These are phyloP conservation scores for Amphipoea oculea DNA, from an alignment of 2,888 invertebrate genomes.

Conservation along the genomic window DNA sequence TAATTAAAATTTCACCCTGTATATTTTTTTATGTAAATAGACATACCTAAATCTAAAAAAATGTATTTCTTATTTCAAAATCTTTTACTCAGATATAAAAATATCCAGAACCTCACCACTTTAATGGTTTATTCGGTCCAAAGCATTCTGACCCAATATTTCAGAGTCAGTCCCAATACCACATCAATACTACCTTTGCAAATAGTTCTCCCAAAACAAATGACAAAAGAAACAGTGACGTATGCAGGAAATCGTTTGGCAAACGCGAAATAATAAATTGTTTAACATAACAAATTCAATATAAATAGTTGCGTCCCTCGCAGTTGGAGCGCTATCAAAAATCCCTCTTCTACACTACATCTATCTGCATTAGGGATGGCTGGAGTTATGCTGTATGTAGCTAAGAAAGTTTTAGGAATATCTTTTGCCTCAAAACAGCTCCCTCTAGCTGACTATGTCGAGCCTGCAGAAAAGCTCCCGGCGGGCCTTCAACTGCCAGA, in stretches of 20 bases:
- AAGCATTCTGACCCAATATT: neutral
- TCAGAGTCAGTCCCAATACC: neutral
- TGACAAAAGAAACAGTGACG: conserved; percentile 66
- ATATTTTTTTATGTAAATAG: too few species aligned
- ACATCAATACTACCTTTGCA: conserved; percentile 11
- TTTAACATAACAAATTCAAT: conserved; percentile 79
- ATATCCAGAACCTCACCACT: neutral
- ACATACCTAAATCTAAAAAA: too few species aligned
- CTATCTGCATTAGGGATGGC: conserved; percentile 80
- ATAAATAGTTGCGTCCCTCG: conserved; percentile 80
- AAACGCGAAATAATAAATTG: conserved; percentile 82
- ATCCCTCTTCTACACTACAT: conserved; percentile 80
- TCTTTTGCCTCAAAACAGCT: neutral
- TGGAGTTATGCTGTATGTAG: conserved; percentile 54
- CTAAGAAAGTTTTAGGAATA: conserved; percentile 29
- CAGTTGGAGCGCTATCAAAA: conserved; percentile 72
- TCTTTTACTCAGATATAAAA: neutral
- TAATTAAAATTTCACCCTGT: too few species aligned
- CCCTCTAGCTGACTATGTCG: neutral
- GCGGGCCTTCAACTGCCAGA: too few species aligned
- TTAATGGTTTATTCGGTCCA: neutral
- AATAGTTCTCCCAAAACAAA: conserved; percentile 54
- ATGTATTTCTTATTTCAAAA: too few species aligned
- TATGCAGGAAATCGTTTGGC: conserved; percentile 78
- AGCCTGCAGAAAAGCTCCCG: neutral